Percentiles rank a stretch among this genome's conserved stretches.
phyloP scores from a whole-genome alignment of 2,113 vertebrate species.

The Rhinolophus ferrumequinum region DNA sequence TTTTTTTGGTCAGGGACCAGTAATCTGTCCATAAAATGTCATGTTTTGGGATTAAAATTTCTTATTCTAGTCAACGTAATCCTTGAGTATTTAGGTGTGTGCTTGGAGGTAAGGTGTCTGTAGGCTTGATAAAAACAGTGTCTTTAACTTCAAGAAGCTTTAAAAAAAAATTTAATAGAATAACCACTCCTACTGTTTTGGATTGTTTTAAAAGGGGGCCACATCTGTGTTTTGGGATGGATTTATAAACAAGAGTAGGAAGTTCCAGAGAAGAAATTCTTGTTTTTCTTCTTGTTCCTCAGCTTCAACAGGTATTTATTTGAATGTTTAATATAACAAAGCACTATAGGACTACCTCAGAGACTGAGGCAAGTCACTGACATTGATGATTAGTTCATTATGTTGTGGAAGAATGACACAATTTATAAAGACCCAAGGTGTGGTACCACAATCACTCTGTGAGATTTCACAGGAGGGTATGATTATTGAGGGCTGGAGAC shows the following conservation, averaged over 20 bases:
- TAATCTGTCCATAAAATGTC: background rate
- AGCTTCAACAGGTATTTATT: background rate
- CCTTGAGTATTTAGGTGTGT: background rate
- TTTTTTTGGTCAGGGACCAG: background rate
- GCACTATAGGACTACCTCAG: background rate
- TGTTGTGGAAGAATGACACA: background rate
- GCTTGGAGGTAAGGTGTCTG: background rate
- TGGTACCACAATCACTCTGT: background rate
- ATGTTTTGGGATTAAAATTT: slow-evolving; percentile 5
- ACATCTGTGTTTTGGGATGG: background rate
- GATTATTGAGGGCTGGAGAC: background rate
- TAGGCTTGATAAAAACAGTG: background rate
- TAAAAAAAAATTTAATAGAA: background rate
- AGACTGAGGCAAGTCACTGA: background rate
- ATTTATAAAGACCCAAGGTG: background rate
- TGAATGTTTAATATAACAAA: background rate
- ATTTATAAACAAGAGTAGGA: slow-evolving; percentile 15
- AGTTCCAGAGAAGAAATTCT: slow-evolving; percentile 24
- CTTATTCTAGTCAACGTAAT: background rate
- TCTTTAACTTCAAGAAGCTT: background rate
- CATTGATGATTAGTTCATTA: background rate
- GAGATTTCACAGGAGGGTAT: background rate
- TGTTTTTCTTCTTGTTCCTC: slow-evolving; percentile 22
- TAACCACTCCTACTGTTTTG: background rate
- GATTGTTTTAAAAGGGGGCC: slow-evolving; percentile 12